phyloP scores from a whole-genome alignment of 2,113 vertebrate genomes.

The Australoheros scitulus region DNA sequence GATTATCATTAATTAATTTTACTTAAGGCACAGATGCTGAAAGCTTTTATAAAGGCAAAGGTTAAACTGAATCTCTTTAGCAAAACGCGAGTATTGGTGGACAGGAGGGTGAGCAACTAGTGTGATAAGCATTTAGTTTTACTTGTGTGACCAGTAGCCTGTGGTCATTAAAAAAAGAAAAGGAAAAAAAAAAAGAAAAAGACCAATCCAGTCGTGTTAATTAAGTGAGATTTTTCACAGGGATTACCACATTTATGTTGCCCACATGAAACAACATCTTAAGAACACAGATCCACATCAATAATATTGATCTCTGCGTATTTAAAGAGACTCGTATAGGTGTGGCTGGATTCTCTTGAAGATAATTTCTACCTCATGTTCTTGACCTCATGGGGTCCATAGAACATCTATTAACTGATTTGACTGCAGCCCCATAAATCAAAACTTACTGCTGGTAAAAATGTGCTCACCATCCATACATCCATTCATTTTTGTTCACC shows the following conservation, averaged over 20 bases:
- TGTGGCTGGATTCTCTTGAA: background rate
- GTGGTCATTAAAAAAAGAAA: background rate
- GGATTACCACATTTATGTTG: background rate
- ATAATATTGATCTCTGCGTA: background rate
- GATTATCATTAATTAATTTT: conserved; percentile 10
- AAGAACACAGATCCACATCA: background rate
- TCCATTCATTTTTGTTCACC: background rate
- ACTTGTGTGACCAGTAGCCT: background rate
- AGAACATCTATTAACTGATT: background rate
- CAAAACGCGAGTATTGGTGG: background rate
- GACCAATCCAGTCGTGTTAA: background rate
- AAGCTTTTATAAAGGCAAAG: background rate
- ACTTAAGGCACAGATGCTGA: background rate
- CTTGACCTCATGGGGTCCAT: background rate
- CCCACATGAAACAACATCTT: background rate
- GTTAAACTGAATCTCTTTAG: conserved; percentile 5
- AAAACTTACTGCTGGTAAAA: background rate
- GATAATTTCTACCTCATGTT: background rate
- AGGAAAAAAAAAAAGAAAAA: background rate
- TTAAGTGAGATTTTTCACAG: background rate
- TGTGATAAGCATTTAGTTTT: background rate
- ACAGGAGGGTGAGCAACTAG: background rate
- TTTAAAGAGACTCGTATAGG: background rate
- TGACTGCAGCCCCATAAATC: background rate
- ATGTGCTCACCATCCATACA: background rate